Evolutionary conservation across 1,140 invertebrate genomes (phyloP), one percentile per base, ranked within the genome.

Genomic region (Dreissena polymorpha): DNA sequence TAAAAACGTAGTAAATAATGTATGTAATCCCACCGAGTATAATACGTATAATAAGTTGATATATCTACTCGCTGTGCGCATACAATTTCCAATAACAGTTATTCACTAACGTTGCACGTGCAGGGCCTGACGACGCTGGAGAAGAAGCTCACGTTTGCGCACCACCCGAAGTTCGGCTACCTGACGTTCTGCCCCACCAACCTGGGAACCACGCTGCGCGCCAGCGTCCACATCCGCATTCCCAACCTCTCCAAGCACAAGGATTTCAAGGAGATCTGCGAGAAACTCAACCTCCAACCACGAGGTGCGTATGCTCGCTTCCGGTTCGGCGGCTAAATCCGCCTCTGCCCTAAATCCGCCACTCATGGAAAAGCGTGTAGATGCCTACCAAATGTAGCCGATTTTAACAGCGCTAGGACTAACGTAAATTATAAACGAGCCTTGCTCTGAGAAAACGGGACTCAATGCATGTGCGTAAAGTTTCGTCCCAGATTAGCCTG

Each of bases 161-260:
- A 85, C 27, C 80, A 84, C 89, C 97, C 98, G 89, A 95, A 97
- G 87, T 95, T 99, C 78, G 98, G 98, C 75, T 99, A 97, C 95
- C 94, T 99, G 83, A 99, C 98, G 83, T 99, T 99, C 96, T 99
- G 98, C 95, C 98, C 98, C 70, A 98, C 97, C 92, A 99, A 99
- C 94, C 93, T 99, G 93, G 98, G 98, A 51, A 99, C 98, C 77
- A 99, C 98, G 74, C 96, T 99, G 83, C 96, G 98, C 88, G 98
- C 98, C n/a, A 98, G 97, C 65, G 98, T 99, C 88, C 98, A 99
- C 95, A 98, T 99, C 92, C 97, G 97, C 93, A 94, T 99, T 85
- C 98, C 98, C 80, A 98, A 98, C 94, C 94, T 99, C 88, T 97
- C 97, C 60, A 95, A 97, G 77, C 39, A 85, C 21, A 64, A 74